Percentiles rank a stretch among this genome's conserved stretches.
phyloP scores from a whole-genome alignment of 2,888 invertebrate species.

The Prosopocoilus inquinatus region DNA sequence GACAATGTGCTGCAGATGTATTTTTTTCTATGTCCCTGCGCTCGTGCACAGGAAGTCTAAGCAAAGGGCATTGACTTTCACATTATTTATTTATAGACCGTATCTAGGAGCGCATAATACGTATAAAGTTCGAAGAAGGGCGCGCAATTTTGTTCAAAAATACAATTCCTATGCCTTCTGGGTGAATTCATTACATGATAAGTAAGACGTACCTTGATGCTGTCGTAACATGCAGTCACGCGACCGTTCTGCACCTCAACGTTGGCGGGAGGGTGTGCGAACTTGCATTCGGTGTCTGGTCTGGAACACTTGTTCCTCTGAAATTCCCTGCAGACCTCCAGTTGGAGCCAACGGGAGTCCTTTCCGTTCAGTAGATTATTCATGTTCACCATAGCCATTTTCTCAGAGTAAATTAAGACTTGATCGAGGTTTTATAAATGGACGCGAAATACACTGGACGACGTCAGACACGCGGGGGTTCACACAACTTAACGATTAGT shows the following conservation, averaged over 20 bases:
- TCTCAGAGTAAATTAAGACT: conserved; percentile 21
- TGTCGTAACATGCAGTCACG: conserved; percentile 99
- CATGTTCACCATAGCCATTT: conserved; percentile 91
- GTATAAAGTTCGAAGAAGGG: no score
- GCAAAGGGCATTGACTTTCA: neutral
- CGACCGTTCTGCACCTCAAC: conserved; percentile 99
- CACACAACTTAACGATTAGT: neutral
- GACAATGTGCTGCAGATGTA: conserved; percentile 7
- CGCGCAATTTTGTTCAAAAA: no score
- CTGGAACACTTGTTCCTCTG: conserved; percentile 99
- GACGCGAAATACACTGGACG: conserved; percentile 35
- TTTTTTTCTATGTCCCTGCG: neutral
- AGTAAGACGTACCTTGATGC: conserved; percentile 89
- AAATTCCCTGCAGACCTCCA: conserved; percentile 99
- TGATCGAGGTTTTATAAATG: conserved; percentile 28
- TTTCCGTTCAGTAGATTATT: conserved; percentile 96
- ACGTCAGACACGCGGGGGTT: conserved; percentile 15
- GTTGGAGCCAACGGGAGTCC: conserved; percentile 99
- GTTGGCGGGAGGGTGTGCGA: conserved; percentile 98
- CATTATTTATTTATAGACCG: neutral
- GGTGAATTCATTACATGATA: neutral
- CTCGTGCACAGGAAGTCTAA: conserved; percentile 10
- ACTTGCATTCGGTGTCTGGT: conserved; percentile 99
- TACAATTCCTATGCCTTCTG: no score
- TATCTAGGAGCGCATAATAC: no score